Evolutionary conservation across 2,888 invertebrate species (phyloP).

Genomic region (Eristalinus aeneus): DNA sequence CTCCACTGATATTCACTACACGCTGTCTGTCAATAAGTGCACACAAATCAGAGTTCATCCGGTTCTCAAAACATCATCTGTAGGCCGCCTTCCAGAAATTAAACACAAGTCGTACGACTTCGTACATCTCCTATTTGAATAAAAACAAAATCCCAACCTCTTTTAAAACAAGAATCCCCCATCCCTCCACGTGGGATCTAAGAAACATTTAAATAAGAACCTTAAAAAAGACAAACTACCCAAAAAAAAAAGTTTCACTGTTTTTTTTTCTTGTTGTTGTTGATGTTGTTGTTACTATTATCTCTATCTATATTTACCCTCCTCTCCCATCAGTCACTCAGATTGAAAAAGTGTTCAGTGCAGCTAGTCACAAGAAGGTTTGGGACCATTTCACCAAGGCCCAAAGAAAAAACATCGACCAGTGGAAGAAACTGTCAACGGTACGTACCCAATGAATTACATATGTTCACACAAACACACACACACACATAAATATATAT

Average conservation of each 20-base stretch:
- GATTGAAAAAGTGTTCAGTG: slow-evolving; percentile 98
- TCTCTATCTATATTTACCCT: slow-evolving; percentile 77
- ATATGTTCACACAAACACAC: slow-evolving; percentile 23
- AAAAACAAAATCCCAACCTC: not conserved
- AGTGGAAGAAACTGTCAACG: slow-evolving; percentile 98
- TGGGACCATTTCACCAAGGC: slow-evolving; percentile 99
- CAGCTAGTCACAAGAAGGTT: slow-evolving; percentile 98
- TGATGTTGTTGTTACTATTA: slow-evolving; percentile 80
- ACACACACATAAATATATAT: slow-evolving; percentile 1
- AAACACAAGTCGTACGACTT: not conserved
- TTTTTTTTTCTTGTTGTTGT: slow-evolving; percentile 71
- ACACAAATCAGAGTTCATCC: not conserved
- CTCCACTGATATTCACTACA: not conserved
- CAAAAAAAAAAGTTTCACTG: slow-evolving; percentile 63
- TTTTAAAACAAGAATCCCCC: not conserved
- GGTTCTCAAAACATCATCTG: not conserved
- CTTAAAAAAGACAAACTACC: slow-evolving; percentile 41
- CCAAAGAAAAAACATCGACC: slow-evolving; percentile 98
- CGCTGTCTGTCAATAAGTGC: not conserved
- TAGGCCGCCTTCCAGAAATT: not conserved
- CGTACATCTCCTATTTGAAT: not conserved
- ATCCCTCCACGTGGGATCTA: slow-evolving; percentile 11
- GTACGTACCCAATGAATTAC: slow-evolving; percentile 83
- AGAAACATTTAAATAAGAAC: slow-evolving; percentile 22
- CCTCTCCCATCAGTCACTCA: slow-evolving; percentile 91